phyloP scores from a whole-genome alignment of 2,113 vertebrate genomes.

The Chloebia gouldiae region DNA sequence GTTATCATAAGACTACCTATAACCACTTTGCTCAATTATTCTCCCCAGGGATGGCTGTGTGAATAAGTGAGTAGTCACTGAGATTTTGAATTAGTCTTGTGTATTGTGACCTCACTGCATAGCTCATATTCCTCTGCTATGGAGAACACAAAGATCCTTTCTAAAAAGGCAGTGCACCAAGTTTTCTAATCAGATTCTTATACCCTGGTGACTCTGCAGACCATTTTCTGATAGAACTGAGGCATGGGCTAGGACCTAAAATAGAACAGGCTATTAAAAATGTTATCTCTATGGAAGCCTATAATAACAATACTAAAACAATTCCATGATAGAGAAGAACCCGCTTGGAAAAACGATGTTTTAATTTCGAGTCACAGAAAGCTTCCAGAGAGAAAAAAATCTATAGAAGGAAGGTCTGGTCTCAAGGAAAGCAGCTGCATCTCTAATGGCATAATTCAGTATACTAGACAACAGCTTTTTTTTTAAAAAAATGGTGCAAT shows the following conservation, averaged over 20 bases:
- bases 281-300: background rate
- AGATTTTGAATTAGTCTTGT: background rate
- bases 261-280: conserved; percentile 31
- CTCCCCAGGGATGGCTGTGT: background rate
- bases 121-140: conserved; percentile 15
- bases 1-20: background rate
- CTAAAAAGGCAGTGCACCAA: background rate
- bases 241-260: background rate
- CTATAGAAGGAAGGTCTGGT: background rate
- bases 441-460: background rate
- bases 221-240: conserved; percentile 5
- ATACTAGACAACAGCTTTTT: background rate
- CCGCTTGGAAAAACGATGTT: background rate
- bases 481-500: background rate
- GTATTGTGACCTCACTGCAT: background rate
- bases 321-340: background rate
- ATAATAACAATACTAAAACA: conserved; percentile 1
- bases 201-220: conserved; percentile 26
- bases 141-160: background rate
- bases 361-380: background rate
- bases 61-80: conserved; percentile 1
- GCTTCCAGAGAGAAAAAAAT: background rate
- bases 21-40: background rate
- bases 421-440: background rate
- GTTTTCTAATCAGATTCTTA: conserved; percentile 47